Evolutionary conservation across 2,113 vertebrate genomes (phyloP).

Genomic region (Ciconia boyciana): DNA sequence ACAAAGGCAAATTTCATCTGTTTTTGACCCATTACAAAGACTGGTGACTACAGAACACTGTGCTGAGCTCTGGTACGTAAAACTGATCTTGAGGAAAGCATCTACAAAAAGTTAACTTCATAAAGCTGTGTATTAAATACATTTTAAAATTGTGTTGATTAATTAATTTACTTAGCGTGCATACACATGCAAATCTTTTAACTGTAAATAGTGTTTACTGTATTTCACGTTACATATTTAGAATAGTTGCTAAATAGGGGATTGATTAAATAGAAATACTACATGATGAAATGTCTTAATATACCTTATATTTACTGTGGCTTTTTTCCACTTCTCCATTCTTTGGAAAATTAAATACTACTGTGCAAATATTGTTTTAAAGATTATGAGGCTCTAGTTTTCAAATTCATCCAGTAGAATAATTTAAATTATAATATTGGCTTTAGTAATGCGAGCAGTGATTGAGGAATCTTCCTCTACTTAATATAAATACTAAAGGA

Average conservation of each 20-base stretch:
- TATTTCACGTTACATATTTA: background rate
- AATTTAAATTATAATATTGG: slow-evolving; percentile 59
- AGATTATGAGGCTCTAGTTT: slow-evolving; percentile 56
- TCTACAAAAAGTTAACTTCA: background rate
- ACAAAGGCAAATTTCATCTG: background rate
- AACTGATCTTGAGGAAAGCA: background rate
- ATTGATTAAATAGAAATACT: slow-evolving; percentile 8
- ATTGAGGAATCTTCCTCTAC: slow-evolving; percentile 50
- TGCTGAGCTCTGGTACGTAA: background rate
- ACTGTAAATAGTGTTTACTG: background rate
- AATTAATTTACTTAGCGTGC: background rate
- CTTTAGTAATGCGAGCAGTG: slow-evolving; percentile 55
- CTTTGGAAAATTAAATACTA: slow-evolving; percentile 38
- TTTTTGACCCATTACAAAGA: background rate
- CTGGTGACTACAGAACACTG: background rate
- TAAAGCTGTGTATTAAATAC: background rate
- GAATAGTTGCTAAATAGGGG: background rate
- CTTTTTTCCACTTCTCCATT: slow-evolving; percentile 23
- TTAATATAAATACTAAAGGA: slow-evolving; percentile 38
- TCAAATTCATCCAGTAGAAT: slow-evolving; percentile 47
- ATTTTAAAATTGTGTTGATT: background rate
- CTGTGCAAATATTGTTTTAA: slow-evolving; percentile 63
- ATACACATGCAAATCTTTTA: background rate
- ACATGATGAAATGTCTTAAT: slow-evolving; percentile 46
- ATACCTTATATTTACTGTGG: background rate